A percentile compares a stretch with the other conserved stretches of the same genome.
phyloP scores from a whole-genome alignment of 1,140 invertebrate species.

The Drosophila ogumai region DNA sequence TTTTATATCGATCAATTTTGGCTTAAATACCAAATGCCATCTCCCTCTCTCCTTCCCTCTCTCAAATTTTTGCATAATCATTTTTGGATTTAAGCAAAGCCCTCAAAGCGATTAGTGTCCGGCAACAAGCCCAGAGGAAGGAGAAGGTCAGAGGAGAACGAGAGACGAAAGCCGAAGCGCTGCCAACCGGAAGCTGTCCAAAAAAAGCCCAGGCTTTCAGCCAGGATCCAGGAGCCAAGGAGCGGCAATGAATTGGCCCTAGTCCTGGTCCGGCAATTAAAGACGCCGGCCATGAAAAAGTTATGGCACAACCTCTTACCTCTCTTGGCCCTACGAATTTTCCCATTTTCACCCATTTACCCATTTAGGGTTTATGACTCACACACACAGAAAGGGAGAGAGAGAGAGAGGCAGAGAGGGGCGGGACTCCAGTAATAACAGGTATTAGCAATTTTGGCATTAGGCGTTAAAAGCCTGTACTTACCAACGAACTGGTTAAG shows the following conservation, averaged over 20 bases:
- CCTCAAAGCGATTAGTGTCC: constrained; percentile 46
- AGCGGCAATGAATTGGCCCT: constrained; percentile 7
- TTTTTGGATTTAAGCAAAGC: constrained; percentile 39
- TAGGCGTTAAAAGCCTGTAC: constrained; percentile 20
- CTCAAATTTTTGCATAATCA: constrained; percentile 40
- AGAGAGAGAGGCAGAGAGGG: no score
- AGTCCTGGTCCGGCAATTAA: constrained; percentile 12
- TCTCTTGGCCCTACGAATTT: neutral
- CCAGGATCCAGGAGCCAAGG: neutral
- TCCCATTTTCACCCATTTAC: constrained; percentile 15
- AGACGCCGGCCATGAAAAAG: constrained; percentile 14
- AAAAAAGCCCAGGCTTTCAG: constrained; percentile 20
- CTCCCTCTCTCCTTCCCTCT: neutral
- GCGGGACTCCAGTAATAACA: neutral
- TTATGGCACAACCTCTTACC: constrained; percentile 6
- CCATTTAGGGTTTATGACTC: constrained; percentile 17
- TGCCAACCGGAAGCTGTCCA: constrained; percentile 35
- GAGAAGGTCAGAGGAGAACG: neutral
- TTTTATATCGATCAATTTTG: neutral
- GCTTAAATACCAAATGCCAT: no score
- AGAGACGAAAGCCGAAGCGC: constrained; percentile 5
- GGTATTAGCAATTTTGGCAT: constrained; percentile 17
- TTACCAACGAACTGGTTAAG: neutral
- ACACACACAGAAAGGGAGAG: neutral
- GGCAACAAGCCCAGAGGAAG: neutral